A percentile compares a stretch with the other conserved stretches of the same genome.
Conservation (phyloP, 2,797 vertebrate genomes). For the Eulemur rubriventer region DNA sequence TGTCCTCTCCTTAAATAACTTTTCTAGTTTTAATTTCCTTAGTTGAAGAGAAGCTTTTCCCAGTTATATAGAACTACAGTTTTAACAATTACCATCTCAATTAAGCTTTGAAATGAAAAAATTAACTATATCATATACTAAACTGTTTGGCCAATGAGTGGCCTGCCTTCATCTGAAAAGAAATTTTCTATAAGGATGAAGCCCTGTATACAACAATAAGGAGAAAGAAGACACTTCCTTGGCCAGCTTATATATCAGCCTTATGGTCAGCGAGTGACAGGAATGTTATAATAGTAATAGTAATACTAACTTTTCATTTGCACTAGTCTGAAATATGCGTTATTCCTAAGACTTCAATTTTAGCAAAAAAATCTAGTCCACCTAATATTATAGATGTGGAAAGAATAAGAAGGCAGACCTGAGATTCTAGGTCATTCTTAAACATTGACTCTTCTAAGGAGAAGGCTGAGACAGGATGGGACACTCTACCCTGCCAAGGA, state of each 20-base stretch:
- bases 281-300: neutral
- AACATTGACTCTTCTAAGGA: neutral
- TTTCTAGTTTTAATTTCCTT: constrained; percentile 18
- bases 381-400: neutral
- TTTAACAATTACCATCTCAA: neutral
- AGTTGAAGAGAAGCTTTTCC: neutral
- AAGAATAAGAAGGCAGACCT: neutral
- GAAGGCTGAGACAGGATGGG: neutral
- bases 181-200: neutral
- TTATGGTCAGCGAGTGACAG: neutral
- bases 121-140: neutral
- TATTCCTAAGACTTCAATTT: constrained; percentile 1
- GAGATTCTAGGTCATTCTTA: neutral
- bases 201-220: neutral
- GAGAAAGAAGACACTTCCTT: neutral
- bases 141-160: neutral
- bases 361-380: constrained; percentile 16
- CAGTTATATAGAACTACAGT: neutral
- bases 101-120: constrained; percentile 26
- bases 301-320: neutral
- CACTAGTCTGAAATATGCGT: neutral
- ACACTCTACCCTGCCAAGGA: neutral
- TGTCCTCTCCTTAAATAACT: neutral
- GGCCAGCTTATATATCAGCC: neutral
- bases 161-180: neutral